Conservation (phyloP, 1,140 invertebrate species). For the Drosophila pseudoananassae region DNA sequence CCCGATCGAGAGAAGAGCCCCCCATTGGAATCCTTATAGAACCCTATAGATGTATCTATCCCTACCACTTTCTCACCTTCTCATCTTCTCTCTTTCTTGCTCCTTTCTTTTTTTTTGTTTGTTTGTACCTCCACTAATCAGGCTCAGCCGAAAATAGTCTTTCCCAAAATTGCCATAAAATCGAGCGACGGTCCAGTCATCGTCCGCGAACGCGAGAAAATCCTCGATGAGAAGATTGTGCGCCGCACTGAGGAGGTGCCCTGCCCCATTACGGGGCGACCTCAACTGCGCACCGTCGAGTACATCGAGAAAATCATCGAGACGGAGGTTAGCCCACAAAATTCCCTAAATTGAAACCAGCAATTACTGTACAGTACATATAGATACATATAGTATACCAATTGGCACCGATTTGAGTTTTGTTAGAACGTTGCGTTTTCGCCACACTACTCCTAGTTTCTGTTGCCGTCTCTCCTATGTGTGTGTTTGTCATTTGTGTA, state of each 20-base stretch:
- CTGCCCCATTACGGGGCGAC: constrained; percentile 92
- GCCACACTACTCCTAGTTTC: constrained; percentile 27
- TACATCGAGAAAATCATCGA: constrained; percentile 97
- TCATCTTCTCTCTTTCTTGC: constrained; percentile 8
- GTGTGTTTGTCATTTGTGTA: constrained; percentile 14
- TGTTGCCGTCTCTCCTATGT: constrained; percentile 48
- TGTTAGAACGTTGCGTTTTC: constrained; percentile 42
- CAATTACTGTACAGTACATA: constrained; percentile 32
- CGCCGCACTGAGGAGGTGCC: constrained; percentile 94
- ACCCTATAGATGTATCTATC: constrained; percentile 4
- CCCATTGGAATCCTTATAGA: background rate
- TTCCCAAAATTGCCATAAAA: constrained; percentile 93
- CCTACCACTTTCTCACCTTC: constrained; percentile 7
- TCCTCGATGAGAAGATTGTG: constrained; percentile 94
- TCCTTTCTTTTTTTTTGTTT: constrained; percentile 10
- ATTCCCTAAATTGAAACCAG: constrained; percentile 37
- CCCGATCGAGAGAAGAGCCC: constrained; percentile 4
- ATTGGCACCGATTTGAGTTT: constrained; percentile 69
- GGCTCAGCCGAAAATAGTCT: constrained; percentile 84
- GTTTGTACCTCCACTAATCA: constrained; percentile 19
- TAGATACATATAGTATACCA: constrained; percentile 24
- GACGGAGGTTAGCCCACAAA: constrained; percentile 91
- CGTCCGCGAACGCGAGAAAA: constrained; percentile 93
- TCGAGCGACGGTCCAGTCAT: constrained; percentile 91
- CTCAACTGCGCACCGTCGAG: constrained; percentile 94